These are phyloP conservation scores for Siniperca knerii DNA, from an alignment of 2,113 vertebrate genomes.

Conservation along the genomic window DNA sequence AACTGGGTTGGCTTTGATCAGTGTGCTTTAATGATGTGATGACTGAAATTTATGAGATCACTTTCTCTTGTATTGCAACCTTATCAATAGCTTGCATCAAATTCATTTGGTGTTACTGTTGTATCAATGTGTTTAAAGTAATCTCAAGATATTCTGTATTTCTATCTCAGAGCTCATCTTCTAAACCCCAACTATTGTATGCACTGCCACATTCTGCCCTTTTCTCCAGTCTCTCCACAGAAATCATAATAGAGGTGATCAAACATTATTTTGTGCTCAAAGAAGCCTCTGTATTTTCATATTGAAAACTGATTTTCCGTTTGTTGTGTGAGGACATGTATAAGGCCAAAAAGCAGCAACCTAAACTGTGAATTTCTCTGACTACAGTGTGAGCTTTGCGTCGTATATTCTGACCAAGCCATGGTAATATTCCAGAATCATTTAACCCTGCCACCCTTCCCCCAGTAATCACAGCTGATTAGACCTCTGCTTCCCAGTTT, in stretches of 20 bases:
- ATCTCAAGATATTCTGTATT: conserved; percentile 18
- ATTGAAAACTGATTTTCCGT: conserved; percentile 25
- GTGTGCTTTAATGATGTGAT: conserved; percentile 51
- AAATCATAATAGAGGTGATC: conserved; percentile 57
- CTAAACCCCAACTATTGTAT: conserved; percentile 34
- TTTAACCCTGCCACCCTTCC: conserved; percentile 68
- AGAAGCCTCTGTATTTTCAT: conserved; percentile 42
- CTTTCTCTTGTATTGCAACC: conserved; percentile 41
- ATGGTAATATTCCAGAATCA: conserved; percentile 62
- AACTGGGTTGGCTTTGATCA: conserved; percentile 55
- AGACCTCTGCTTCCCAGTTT: conserved; percentile 76
- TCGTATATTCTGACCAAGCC: conserved; percentile 41
- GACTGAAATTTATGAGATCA: conserved; percentile 42
- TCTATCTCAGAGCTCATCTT: conserved; percentile 25
- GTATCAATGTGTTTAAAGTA: background rate
- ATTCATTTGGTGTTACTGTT: conserved; percentile 5
- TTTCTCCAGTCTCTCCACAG: conserved; percentile 27
- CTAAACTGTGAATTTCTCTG: conserved; percentile 11
- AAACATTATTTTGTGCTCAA: conserved; percentile 48
- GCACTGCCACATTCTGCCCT: conserved; percentile 29
- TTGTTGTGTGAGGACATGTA: conserved; percentile 20
- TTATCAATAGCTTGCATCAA: conserved; percentile 52
- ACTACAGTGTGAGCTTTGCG: background rate
- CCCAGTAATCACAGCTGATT: conserved; percentile 74
- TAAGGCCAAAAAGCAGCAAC: conserved; percentile 13